Evolutionary conservation across 1,140 invertebrate species (phyloP), one percentile per base, ranked within the genome.

Genomic region (Hylaeus volcanicus): DNA sequence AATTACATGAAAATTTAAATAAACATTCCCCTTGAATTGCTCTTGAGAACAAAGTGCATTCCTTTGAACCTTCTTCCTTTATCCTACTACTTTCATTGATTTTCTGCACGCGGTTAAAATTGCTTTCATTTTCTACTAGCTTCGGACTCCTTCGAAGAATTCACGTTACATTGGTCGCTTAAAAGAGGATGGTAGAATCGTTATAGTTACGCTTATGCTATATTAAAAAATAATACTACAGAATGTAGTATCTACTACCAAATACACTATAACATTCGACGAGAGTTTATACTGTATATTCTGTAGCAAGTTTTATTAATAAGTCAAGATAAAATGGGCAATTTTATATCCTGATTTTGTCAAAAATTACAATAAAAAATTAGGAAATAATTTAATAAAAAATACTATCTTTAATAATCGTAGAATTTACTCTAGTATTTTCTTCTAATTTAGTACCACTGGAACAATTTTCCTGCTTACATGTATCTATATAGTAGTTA

Each of bases 1-100:
- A 87, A 87, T 87, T 77, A 87, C 81, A 74, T 68, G 71, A 83
- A 85, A 87, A 80, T 75, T 80, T 80, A 80, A 80, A 80, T 80
- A 80, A 80, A 80, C 72, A 74, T 74, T 56, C 78, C 39, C 64
- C 72, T 74, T 68, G 72, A 80, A 80, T 80, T 75, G 79, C 55
- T 39, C 11, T 53, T 15, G 55, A 45, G 73, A 80, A 80, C 73
- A 61, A 75, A 80, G 64, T 74, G 79, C 73, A 80, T 80, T 53
- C 73, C 73, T 75, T 74, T 69, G 79, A 75, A 60, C 79, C 73
- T 68, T 68, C 53, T 66, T 72, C 60, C 56, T 82, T 78, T 78
- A 71, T 78, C 51, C n/a, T 12, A 65, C 53, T 60, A 11, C 63
- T 71, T 71, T 12, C 74, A 70, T 81, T 58, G 72, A 64, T 68